Conservation (phyloP, 1,140 invertebrate species). For the Drosophila kikkawai region DNA sequence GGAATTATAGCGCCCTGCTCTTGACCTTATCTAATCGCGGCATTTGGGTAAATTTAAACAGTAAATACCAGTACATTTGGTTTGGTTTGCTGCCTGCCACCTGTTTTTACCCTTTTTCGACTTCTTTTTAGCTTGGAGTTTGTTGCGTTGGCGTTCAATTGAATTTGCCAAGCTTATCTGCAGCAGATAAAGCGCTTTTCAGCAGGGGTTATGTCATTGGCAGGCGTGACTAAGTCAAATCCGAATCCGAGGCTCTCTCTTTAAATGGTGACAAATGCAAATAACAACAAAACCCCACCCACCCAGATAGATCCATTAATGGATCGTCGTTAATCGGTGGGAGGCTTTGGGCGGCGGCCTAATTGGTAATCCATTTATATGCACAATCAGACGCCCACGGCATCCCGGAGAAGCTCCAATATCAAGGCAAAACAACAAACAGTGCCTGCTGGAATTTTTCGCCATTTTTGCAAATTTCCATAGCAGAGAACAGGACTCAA, state of each 20-base stretch:
- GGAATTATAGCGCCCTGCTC: constrained; percentile 49
- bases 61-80: constrained; percentile 29
- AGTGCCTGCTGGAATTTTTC: constrained; percentile 7
- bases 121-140: constrained; percentile 1
- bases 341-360: constrained; percentile 10
- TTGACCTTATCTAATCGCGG: constrained; percentile 51
- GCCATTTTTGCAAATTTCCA: constrained; percentile 2
- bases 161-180: constrained; percentile 54
- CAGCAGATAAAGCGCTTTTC: constrained; percentile 40
- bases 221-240: constrained; percentile 45
- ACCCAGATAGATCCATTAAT: constrained; percentile 46
- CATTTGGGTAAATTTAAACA: constrained; percentile 46
- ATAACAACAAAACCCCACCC: constrained; percentile 37
- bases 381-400: constrained; percentile 46
- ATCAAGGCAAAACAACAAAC: constrained; percentile 5
- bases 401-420: constrained; percentile 16
- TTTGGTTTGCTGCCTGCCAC: constrained; percentile 13
- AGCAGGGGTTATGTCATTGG: constrained; percentile 53
- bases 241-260: constrained; percentile 9
- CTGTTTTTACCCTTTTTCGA: constrained; percentile 7
- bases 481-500: constrained; percentile 18
- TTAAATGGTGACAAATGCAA: constrained; percentile 44
- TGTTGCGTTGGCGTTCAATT: constrained; percentile 56
- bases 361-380: constrained; percentile 57
- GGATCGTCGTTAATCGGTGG: constrained; percentile 30